A percentile compares a stretch with the other conserved stretches of the same genome.
phyloP scores from a whole-genome alignment of 2,113 vertebrate genomes.

The Chionodraco myersi region DNA sequence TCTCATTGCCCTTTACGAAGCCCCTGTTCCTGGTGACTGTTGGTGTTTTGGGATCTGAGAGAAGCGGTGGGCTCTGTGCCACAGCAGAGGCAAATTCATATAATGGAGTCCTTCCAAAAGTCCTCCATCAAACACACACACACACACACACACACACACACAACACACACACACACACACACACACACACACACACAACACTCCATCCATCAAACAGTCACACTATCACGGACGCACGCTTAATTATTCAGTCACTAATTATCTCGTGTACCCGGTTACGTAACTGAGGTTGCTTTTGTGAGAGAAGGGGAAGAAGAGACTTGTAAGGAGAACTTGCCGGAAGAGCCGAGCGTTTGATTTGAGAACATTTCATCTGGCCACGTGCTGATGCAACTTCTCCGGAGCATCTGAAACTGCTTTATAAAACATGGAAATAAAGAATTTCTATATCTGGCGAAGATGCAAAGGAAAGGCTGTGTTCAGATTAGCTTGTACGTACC shows the following conservation, averaged over 20 bases:
- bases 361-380: conserved; percentile 63
- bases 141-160: conserved; percentile 19
- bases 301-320: conserved; percentile 44
- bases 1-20: conserved; percentile 32
- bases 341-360: conserved; percentile 50
- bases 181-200: conserved; percentile 21
- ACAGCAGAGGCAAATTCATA: conserved; percentile 66
- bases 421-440: conserved; percentile 31
- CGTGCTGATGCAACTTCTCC: conserved; percentile 72
- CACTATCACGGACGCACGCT: conserved; percentile 63
- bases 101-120: conserved; percentile 72
- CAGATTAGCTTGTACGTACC: neutral
- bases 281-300: conserved; percentile 71
- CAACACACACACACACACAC: no score
- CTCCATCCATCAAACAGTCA: conserved; percentile 61
- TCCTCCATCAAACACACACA: conserved; percentile 45
- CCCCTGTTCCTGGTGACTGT: conserved; percentile 46
- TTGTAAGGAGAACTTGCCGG: conserved; percentile 54
- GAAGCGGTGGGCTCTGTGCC: conserved; percentile 57
- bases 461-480: conserved; percentile 1
- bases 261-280: conserved; percentile 66
- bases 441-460: conserved; percentile 39
- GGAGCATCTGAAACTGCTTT: conserved; percentile 71
- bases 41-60: conserved; percentile 62
- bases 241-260: conserved; percentile 77